A percentile compares a stretch with the other conserved stretches of the same genome.
Evolutionary conservation across 1,140 invertebrate genomes (phyloP).

Genomic region (Brachionus manjavacas): DNA sequence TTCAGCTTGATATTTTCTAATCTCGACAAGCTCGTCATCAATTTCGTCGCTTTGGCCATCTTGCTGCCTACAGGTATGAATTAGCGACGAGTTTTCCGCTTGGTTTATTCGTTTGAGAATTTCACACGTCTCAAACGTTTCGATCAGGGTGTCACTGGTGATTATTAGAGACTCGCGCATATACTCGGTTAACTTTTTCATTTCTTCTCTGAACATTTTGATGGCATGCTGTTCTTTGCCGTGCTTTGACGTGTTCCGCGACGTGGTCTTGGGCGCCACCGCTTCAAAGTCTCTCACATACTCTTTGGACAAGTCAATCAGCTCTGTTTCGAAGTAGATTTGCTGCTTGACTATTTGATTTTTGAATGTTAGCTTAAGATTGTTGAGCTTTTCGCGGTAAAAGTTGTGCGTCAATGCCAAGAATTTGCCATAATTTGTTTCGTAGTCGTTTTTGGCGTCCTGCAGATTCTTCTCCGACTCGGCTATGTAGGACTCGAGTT

Average conservation of each 20-base stretch:
- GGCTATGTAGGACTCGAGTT: not conserved
- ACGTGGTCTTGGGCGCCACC: not conserved
- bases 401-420: not conserved
- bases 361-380: slow-evolving; percentile 2
- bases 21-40: not conserved
- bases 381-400: slow-evolving; percentile 9
- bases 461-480: not conserved
- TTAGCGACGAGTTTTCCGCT: not conserved
- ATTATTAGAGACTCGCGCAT: slow-evolving; percentile 25
- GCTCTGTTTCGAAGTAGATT: slow-evolving; percentile 32
- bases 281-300: slow-evolving; percentile 13
- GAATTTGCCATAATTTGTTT: not conserved
- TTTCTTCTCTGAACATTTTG: slow-evolving; percentile 2
- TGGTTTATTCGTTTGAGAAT: not conserved
- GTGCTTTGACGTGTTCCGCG: not conserved
- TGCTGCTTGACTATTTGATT: slow-evolving; percentile 42
- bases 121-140: slow-evolving; percentile 34
- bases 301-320: slow-evolving; percentile 32
- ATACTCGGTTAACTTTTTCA: slow-evolving; percentile 18
- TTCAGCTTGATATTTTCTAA: slow-evolving; percentile 18
- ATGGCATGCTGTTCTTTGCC: slow-evolving; percentile 13
- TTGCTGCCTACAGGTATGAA: not conserved
- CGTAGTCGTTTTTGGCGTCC: slow-evolving; percentile 14
- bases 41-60: not conserved
- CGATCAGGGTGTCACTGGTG: slow-evolving; percentile 22